A percentile compares a stretch with the other conserved stretches of the same genome.
These are phyloP conservation scores for Caenorhabditis latens DNA, from an alignment of 1,140 invertebrate species.

Conservation along the genomic window DNA sequence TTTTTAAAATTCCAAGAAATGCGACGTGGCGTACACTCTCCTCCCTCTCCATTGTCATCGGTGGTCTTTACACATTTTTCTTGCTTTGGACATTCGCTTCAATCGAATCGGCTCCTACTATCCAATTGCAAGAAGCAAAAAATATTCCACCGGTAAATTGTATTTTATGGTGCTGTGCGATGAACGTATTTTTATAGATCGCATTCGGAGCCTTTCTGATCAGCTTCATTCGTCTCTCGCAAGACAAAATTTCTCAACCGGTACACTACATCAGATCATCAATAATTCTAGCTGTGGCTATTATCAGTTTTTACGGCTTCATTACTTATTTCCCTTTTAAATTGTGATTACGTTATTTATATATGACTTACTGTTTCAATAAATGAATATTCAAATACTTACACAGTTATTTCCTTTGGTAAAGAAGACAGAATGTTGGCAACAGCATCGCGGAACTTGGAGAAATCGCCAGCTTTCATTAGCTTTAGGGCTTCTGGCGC, in stretches of 20 bases:
- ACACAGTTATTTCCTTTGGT: slow-evolving; percentile 7
- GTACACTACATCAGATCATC: slow-evolving; percentile 25
- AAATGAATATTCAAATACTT: neutral
- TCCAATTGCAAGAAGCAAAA: slow-evolving; percentile 13
- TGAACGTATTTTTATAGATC: neutral
- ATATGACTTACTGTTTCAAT: neutral
- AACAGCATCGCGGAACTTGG: neutral
- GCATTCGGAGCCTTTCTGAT: neutral
- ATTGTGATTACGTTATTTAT: neutral
- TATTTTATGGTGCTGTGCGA: too few relatives aligned
- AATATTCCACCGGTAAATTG: slow-evolving; percentile 13
- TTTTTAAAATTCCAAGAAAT: slow-evolving; percentile 15
- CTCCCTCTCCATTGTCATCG: slow-evolving; percentile 3
- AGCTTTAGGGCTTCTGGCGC: neutral
- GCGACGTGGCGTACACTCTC: slow-evolving; percentile 34
- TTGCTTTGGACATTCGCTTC: slow-evolving; percentile 26
- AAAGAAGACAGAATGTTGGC: neutral
- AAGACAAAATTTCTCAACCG: neutral
- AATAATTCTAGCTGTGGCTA: neutral
- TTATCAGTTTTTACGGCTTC: slow-evolving; percentile 7
- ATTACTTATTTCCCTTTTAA: slow-evolving; percentile 3
- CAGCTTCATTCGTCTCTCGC: slow-evolving; percentile 5
- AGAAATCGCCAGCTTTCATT: slow-evolving; percentile 1
- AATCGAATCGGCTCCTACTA: slow-evolving; percentile 3
- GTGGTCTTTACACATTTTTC: slow-evolving; percentile 15